Conservation (phyloP, 2,888 invertebrate species). For the Athetis lepigone region DNA sequence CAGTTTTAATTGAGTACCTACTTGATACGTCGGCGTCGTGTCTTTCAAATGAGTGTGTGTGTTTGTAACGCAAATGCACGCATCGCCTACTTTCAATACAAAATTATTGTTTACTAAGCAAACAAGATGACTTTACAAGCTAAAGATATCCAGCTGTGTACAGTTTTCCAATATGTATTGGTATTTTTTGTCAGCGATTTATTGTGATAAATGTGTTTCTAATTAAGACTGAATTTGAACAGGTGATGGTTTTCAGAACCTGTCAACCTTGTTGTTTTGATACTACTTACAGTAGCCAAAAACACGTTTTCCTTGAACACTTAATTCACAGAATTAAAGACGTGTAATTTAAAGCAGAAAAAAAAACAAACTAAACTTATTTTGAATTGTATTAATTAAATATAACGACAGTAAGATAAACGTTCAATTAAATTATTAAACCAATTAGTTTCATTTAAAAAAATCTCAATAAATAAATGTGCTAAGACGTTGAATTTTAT, state of each 20-base stretch:
- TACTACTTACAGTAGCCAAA: conserved; percentile 13
- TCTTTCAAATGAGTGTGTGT: background rate
- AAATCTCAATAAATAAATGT: background rate
- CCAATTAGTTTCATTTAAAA: conserved; percentile 18
- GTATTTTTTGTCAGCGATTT: conserved; percentile 9
- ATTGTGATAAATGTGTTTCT: conserved; percentile 17
- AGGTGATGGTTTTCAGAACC: conserved; percentile 34
- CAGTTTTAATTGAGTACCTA: conserved; percentile 1
- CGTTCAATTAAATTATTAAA: conserved; percentile 7
- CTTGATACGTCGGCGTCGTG: background rate
- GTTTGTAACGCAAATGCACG: conserved; percentile 43
- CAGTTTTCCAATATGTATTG: conserved; percentile 8
- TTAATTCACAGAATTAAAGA: background rate
- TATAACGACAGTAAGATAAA: conserved; percentile 18
- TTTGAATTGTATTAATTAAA: background rate
- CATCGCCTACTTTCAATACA: conserved; percentile 45
- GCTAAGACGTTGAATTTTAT: background rate
- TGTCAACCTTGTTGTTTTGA: conserved; percentile 31
- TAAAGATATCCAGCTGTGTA: conserved; percentile 29
- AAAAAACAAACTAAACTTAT: conserved; percentile 12
- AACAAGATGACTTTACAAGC: conserved; percentile 14
- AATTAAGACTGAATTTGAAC: conserved; percentile 31
- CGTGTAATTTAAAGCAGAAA: background rate
- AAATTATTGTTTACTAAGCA: conserved; percentile 37
- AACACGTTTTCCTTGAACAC: background rate